These are phyloP conservation scores for Drosophila mercatorum DNA, from an alignment of 2,888 invertebrate genomes.

Conservation along the genomic window DNA sequence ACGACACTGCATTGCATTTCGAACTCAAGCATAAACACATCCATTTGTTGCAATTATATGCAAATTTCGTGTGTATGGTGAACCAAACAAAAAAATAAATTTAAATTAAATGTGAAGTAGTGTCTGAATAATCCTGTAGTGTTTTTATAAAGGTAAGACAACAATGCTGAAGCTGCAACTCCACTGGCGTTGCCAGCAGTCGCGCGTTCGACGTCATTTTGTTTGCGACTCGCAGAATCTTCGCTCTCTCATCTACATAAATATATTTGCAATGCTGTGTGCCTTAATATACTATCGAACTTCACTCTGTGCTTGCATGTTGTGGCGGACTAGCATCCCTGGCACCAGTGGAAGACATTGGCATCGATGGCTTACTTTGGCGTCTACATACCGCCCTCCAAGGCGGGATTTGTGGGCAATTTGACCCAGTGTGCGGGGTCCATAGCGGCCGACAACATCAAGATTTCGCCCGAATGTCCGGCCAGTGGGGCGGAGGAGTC, in stretches of 20 bases:
- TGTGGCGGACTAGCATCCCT: background rate
- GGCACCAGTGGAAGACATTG: background rate
- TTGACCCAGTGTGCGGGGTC: slow-evolving; percentile 59
- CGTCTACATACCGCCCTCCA: slow-evolving; percentile 64
- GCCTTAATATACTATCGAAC: slow-evolving; percentile 6
- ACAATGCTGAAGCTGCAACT: background rate
- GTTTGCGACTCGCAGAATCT: slow-evolving; percentile 14
- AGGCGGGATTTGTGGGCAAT: slow-evolving; percentile 63
- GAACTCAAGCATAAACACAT: slow-evolving; percentile 30
- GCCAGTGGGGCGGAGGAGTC: slow-evolving; percentile 11
- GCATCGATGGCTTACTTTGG: slow-evolving; percentile 59
- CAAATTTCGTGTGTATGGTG: slow-evolving; percentile 19
- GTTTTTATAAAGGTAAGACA: slow-evolving; percentile 13
- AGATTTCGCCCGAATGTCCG: slow-evolving; percentile 20
- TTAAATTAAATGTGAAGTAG: slow-evolving; percentile 22
- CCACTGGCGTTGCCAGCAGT: slow-evolving; percentile 30
- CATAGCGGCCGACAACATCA: slow-evolving; percentile 58
- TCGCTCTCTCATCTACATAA: background rate
- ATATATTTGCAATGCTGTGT: slow-evolving; percentile 14
- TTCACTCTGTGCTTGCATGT: background rate
- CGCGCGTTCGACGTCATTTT: slow-evolving; percentile 25
- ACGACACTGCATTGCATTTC: slow-evolving; percentile 34
- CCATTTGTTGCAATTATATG: slow-evolving; percentile 12
- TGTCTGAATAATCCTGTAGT: slow-evolving; percentile 1
- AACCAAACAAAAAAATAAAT: background rate